Evolutionary conservation across 1,140 invertebrate genomes (phyloP), one percentile per base, ranked within the genome.

Genomic region (Atopsyche davidsoni): DNA sequence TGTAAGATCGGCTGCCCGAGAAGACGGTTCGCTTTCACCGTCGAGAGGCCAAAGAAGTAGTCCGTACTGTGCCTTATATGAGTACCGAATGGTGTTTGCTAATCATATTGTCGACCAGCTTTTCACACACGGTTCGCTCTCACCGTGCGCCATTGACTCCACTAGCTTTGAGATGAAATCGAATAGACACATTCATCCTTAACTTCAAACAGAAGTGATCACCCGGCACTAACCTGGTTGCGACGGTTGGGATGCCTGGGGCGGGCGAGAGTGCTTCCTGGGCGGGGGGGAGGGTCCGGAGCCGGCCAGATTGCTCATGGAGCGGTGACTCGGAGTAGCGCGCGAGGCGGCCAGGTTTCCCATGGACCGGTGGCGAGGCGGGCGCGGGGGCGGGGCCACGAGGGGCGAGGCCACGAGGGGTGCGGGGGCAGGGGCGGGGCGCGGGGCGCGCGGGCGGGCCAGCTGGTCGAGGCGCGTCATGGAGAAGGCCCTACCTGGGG

Each of bases 391-490:
- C 58, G 66, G 66, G 61, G 66, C 67, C 48, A 58, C 60, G 49
- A 62, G 62, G 49, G 62, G 66, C 66, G 76, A 75, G 58, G 66
- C 61, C 61, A 76, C 61, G 48, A 74, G 69, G 53, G 70, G 68
- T 63, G 80, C 75, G 59, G 77, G 77, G 53, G 58, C 58, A 47
- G 59, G 62, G 24, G 62, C 53, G 40, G 62, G 61, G 11, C 62
- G 60, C 10, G 46, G 75, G 62, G 75, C 75, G 51, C 84, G 73
- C 46, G 87, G 86, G 69, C 82, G 82, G 59, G 85, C 77, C 69
- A 91, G 75, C 64, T 86, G 81, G 78, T 92, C 89, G 75, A 93
- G 79, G 62, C 90, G 82, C 61, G 88, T 87, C 88, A 92, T 90
- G 64, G 89, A 92, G 75, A 86, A 87, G 61, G 89, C 88, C 80